Evolutionary conservation across 2,888 invertebrate genomes (phyloP).

Genomic region (Rhingia rostrata): DNA sequence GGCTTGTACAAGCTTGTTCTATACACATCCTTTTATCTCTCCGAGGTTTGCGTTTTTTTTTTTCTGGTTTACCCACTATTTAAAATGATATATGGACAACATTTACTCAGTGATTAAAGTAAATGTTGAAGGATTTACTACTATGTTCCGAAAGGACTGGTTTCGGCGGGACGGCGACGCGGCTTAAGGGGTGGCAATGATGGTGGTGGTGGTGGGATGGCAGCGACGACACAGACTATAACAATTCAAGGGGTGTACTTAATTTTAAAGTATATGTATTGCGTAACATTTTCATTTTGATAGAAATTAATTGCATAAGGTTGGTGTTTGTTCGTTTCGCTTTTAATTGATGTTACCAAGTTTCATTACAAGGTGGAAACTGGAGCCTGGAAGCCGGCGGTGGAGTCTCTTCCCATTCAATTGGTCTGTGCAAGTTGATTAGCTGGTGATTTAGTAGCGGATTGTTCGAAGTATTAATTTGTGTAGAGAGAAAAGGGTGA

Average conservation of each 20-base stretch:
- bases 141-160: conserved; percentile 44
- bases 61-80: conserved; percentile 48
- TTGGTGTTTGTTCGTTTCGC: conserved; percentile 29
- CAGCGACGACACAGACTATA: conserved; percentile 28
- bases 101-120: conserved; percentile 68
- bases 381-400: neutral
- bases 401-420: neutral
- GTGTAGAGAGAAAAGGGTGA: too few relatives aligned
- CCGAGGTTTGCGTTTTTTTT: conserved; percentile 20
- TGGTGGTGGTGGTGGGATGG: conserved; percentile 1
- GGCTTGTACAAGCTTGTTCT: conserved; percentile 12
- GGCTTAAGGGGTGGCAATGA: neutral
- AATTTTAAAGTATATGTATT: conserved; percentile 49
- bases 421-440: neutral
- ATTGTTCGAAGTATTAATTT: neutral
- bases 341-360: conserved; percentile 50
- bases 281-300: conserved; percentile 70
- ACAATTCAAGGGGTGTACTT: conserved; percentile 37
- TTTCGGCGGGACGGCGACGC: neutral
- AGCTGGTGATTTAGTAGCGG: conserved; percentile 4
- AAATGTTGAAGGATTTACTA: conserved; percentile 71
- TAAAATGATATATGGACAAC: conserved; percentile 70
- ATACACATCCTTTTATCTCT: conserved; percentile 46
- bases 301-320: conserved; percentile 64
- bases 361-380: conserved; percentile 24